phyloP scores from a whole-genome alignment of 2,888 invertebrate species.

The Kryphioiulus occultus region DNA sequence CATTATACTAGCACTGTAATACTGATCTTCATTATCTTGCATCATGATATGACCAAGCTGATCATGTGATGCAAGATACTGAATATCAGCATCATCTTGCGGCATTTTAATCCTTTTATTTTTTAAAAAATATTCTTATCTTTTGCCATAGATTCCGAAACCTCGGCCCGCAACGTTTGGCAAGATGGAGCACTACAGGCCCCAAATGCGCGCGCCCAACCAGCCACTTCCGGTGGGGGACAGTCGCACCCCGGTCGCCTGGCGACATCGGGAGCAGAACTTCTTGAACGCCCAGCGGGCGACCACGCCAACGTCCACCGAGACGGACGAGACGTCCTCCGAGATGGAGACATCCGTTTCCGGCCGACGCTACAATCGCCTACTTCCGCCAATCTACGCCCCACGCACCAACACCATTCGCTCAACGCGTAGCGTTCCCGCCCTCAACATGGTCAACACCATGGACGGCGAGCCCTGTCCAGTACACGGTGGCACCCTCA shows the following conservation, averaged over 20 bases:
- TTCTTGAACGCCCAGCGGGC: not conserved
- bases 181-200: not conserved
- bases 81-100: too few species aligned
- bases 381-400: not conserved
- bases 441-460: slow-evolving; percentile 45
- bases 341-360: slow-evolving; percentile 50
- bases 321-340: slow-evolving; percentile 48
- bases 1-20: too few species aligned
- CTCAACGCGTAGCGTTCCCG: slow-evolving; percentile 54
- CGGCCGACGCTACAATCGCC: slow-evolving; percentile 47
- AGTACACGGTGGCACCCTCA: slow-evolving; percentile 52
- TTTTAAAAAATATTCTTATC: not conserved
- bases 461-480: slow-evolving; percentile 52
- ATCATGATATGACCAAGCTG: too few species aligned
- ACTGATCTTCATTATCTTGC: too few species aligned
- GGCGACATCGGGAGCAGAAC: slow-evolving; percentile 49
- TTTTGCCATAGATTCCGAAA: not conserved
- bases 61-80: too few species aligned
- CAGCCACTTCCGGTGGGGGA: not conserved
- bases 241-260: slow-evolving; percentile 46
- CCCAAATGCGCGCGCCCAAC: slow-evolving; percentile 25
- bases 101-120: too few species aligned
- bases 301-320: slow-evolving; percentile 48
- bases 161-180: not conserved
- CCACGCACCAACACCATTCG: slow-evolving; percentile 48